Percentiles rank a stretch among this genome's conserved stretches.
Evolutionary conservation across 1,140 invertebrate genomes (phyloP).

Genomic region (Oedothorax gibbosus): DNA sequence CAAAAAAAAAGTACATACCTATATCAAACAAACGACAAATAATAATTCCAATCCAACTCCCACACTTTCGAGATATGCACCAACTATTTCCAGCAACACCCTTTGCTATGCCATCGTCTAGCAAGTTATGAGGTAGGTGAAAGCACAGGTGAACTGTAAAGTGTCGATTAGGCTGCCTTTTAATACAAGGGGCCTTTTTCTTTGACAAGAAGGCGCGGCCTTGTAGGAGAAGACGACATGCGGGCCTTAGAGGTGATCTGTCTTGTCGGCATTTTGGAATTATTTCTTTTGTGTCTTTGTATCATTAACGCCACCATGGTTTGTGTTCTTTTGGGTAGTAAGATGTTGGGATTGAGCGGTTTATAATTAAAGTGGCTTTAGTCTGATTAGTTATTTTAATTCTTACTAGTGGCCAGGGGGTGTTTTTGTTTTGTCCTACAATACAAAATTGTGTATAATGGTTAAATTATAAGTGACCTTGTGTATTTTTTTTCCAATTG

Average conservation of each 20-base stretch:
- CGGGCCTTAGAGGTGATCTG: conserved; percentile 13
- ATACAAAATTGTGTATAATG: too few species aligned
- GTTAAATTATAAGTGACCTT: too few species aligned
- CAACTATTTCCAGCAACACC: neutral
- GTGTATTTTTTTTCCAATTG: too few species aligned
- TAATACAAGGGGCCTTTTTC: conserved; percentile 20
- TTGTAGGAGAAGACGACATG: conserved; percentile 19
- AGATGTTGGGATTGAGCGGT: too few species aligned
- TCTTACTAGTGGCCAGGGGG: too few species aligned
- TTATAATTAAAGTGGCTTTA: too few species aligned
- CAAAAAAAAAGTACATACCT: neutral
- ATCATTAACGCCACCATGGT: conserved; percentile 42
- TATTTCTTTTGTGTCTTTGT: neutral
- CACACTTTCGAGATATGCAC: neutral
- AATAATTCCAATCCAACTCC: neutral
- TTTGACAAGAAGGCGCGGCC: conserved; percentile 26
- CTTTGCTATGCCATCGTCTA: neutral
- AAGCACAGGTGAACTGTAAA: conserved; percentile 8
- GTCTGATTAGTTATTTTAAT: too few species aligned
- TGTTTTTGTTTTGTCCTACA: too few species aligned
- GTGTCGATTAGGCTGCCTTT: neutral
- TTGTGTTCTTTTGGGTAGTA: neutral
- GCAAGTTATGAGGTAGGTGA: neutral
- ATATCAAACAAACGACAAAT: neutral
- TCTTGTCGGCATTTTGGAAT: conserved; percentile 3